These are phyloP conservation scores for Mesorhabditis belari DNA, from an alignment of 2,888 invertebrate species.

Conservation along the genomic window DNA sequence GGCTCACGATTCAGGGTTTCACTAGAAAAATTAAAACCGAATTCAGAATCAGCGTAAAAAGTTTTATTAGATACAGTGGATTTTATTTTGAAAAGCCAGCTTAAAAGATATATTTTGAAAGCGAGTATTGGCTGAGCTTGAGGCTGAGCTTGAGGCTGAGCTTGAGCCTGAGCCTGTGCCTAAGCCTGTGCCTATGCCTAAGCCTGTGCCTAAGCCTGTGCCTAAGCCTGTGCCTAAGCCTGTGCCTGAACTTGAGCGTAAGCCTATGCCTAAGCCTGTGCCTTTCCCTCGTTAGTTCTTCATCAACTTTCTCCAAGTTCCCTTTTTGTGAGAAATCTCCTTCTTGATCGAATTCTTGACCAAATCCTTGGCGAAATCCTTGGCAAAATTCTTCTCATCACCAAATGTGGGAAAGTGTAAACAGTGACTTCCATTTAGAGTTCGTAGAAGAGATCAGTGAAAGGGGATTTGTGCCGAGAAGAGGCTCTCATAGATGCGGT, in stretches of 20 bases:
- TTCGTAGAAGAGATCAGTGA: too few relatives aligned
- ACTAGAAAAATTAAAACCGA: neutral
- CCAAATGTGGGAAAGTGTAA: too few relatives aligned
- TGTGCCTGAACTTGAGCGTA: neutral
- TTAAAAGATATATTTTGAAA: neutral
- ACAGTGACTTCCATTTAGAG: too few relatives aligned
- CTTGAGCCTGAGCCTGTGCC: neutral
- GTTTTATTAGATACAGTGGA: neutral
- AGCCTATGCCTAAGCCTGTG: neutral
- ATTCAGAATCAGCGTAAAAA: neutral
- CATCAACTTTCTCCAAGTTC: too few relatives aligned
- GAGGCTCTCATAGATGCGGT: too few relatives aligned
- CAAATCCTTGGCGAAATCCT: too few relatives aligned
- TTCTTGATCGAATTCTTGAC: too few relatives aligned
- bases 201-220: neutral
- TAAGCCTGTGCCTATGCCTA: neutral
- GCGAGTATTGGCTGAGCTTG: neutral
- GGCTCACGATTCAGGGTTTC: neutral
- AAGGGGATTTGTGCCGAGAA: too few relatives aligned
- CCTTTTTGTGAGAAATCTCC: too few relatives aligned
- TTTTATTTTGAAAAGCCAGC: neutral
- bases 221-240: neutral
- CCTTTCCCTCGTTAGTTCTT: too few relatives aligned
- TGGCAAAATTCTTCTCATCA: too few relatives aligned
- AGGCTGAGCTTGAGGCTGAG: neutral